Evolutionary conservation across 1,140 invertebrate genomes (phyloP), one percentile per base, ranked within the genome.

Genomic region (Panagrolaimus sp.): DNA sequence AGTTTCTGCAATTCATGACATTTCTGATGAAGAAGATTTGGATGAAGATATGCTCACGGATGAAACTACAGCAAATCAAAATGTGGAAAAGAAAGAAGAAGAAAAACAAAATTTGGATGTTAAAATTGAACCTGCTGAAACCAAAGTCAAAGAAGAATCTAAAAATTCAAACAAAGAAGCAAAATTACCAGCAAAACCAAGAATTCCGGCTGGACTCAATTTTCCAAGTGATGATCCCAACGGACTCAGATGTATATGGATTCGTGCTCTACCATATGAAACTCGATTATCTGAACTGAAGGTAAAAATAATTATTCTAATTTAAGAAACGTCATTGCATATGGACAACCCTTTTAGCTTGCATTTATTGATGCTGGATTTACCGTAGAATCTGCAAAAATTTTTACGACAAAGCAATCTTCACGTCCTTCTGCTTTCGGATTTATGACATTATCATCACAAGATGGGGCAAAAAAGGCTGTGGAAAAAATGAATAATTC

Each of bases 401-500:
- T 57, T 27, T 57, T 57, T 27, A 25, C 20, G 11, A 20, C 51
- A 20, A 57, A 57, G 20, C 20, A 20, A 5, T 20, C 13, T 16
- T 57, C 51, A 11, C 20, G 27, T 20, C 51, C 20, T 20, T 23
- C 51, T 2, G 51, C 51, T n/a, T 57, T 57, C 20, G 51, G 51
- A 57, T 57, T 57, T 27, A 27, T 57, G 20, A 57, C 51, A 57
- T 27, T 57, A 25, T 20, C 20, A 57, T 25, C 51, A 25, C 9
- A 57, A 27, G 20, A 57, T 13, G 27, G 20, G 13, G 74, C 76
- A 8, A 45, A 70, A 44, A n/a, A 72, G 5, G 78, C 76, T 31
- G 44, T 63, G 11, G 45, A 63, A 20, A 78, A 78, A 43, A 45
- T 76, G 23, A 67, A 78, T 57, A 62, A 67, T 16, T 70, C 73